Conservation (phyloP, 1,140 invertebrate species). For the Macrotrachela quadricornifera region DNA sequence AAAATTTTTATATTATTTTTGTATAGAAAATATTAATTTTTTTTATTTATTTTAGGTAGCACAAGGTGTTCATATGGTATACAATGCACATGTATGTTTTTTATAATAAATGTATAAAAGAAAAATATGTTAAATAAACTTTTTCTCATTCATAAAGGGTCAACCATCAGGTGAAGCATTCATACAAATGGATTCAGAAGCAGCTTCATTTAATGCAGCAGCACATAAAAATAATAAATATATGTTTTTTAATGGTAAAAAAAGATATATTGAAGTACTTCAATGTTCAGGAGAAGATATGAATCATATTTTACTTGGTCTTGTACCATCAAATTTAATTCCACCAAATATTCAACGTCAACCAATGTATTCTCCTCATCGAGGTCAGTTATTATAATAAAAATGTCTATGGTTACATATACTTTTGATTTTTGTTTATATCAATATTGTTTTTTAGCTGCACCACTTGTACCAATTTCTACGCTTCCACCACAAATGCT, state of each 20-base stretch:
- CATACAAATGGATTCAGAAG: constrained; percentile 92
- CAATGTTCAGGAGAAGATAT: constrained; percentile 97
- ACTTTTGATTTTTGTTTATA: no score
- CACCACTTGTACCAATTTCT: no score
- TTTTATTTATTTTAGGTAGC: constrained; percentile 18
- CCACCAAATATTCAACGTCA: no score
- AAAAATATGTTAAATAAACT: background rate
- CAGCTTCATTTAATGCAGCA: constrained; percentile 61
- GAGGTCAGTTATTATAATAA: no score
- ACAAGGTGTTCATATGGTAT: constrained; percentile 95
- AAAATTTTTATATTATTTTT: no score
- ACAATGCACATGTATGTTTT: constrained; percentile 63
- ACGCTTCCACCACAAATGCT: no score
- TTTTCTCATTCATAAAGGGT: constrained; percentile 40
- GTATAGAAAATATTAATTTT: no score
- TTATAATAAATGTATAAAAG: background rate
- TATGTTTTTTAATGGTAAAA: constrained; percentile 70
- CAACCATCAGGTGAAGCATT: constrained; percentile 94
- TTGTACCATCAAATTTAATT: constrained; percentile 35
- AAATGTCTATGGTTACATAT: no score
- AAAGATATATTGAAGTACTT: constrained; percentile 89
- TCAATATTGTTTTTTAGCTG: no score
- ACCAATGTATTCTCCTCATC: no score
- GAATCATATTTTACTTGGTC: constrained; percentile 53
- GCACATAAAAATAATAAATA: constrained; percentile 76